A percentile compares a stretch with the other conserved stretches of the same genome.
Evolutionary conservation across 2,797 vertebrate species (phyloP).

Genomic region (Coregonus suidteri): DNA sequence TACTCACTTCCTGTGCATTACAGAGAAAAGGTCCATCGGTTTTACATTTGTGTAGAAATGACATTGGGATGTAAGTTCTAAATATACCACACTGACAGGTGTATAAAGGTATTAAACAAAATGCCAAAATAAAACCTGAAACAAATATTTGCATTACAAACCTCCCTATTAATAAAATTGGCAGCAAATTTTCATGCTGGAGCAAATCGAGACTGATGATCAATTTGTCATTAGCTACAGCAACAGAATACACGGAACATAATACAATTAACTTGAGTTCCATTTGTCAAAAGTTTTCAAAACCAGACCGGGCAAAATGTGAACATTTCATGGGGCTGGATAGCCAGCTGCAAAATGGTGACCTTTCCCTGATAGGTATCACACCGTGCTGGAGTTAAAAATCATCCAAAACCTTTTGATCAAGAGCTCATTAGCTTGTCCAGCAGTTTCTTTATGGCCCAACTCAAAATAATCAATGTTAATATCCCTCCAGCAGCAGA

Average conservation of each 20-base stretch:
- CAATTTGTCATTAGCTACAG: slow-evolving; percentile 15
- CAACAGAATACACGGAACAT: slow-evolving; percentile 23
- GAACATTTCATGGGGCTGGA: neutral
- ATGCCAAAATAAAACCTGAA: no score
- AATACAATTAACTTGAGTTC: slow-evolving; percentile 12
- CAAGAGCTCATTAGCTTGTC: neutral
- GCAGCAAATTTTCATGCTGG: neutral
- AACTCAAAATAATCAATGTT: neutral
- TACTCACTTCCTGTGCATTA: no score
- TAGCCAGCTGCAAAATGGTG: slow-evolving; percentile 11
- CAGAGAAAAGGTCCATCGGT: no score
- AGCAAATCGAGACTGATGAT: neutral
- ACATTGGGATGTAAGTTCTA: no score
- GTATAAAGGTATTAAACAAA: no score
- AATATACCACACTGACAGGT: no score
- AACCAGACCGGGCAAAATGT: slow-evolving; percentile 8
- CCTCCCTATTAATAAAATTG: neutral
- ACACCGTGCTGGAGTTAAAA: slow-evolving; percentile 1
- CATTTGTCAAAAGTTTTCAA: slow-evolving; percentile 12
- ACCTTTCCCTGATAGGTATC: neutral
- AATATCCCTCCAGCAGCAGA: neutral
- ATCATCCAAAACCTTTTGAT: neutral
- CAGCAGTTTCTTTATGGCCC: neutral
- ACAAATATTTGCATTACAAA: neutral
- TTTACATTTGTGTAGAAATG: no score